Evolutionary conservation across 2,888 invertebrate genomes (phyloP), one percentile per base, ranked within the genome.

Genomic region (Zeuzera pyrina): DNA sequence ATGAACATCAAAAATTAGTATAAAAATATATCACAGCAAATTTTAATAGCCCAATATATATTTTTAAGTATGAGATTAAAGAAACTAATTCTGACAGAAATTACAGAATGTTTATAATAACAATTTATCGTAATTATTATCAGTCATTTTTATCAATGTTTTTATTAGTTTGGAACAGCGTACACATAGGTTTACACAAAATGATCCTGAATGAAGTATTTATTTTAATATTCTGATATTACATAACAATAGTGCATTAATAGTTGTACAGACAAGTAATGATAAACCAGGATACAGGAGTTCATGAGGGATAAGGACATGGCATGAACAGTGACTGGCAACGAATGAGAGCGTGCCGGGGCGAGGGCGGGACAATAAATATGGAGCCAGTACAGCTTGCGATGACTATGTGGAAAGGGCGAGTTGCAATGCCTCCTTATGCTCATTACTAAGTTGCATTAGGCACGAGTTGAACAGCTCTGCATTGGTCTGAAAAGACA

Each of bases 381-480:
- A 57, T 29, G 41, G 34, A 41, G 35, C 35, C 29, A 23, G 21
- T 11, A 31, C 15, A 6, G 31, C 22, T 27, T 11, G 12, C 14
- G 12, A 11, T 30, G 39, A 50, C 58, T 77, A 74, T 52, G 83
- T 69, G 43, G 84, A 85, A 39, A 91, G 83, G 43, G 92, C 92
- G 49, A 90, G 83, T 67, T 93, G 91, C 46, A 97, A 85, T 25
- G 94, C 93, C 53, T 91, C 90, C 68, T 93, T 92, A 68, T 95
- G 92, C 52, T 94, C 93, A 34, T 89, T 85, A 48, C 89, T 87
- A 47, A 97, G 84, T 46, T 88, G 88, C 61, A 87, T 86, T 49
- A 93, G 84, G 59, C 93, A 93, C n/a, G 89, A 89, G 62, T 91
- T 89, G 78, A 94, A 93, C 49, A 94, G 83, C 45, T 92, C 89